Evolutionary conservation across 64 coral and sea anemone genomes (phyloP).

Genomic region (Astreopora myriophthalma): DNA sequence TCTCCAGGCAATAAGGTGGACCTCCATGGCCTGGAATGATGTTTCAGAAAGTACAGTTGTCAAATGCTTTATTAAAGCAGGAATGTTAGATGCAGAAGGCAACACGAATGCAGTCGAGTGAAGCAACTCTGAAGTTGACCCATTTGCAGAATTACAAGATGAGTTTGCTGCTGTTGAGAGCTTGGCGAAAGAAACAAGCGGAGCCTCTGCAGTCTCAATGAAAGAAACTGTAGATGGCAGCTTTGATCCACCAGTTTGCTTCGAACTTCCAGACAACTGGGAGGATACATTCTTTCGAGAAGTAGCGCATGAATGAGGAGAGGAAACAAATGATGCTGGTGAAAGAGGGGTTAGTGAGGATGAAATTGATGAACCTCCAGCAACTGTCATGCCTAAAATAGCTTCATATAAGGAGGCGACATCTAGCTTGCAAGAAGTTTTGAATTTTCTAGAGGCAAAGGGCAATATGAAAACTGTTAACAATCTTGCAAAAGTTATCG

Average conservation of each 20-base stretch:
- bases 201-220: background rate
- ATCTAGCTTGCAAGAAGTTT: constrained; percentile 22
- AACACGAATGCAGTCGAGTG: constrained; percentile 10
- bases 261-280: background rate
- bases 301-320: background rate
- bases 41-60: background rate
- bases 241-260: constrained; percentile 21
- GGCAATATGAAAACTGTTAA: background rate
- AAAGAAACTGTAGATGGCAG: constrained; percentile 8
- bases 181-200: constrained; percentile 32
- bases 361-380: background rate
- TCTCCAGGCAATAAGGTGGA: background rate
- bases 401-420: background rate
- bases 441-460: constrained; percentile 23
- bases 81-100: background rate
- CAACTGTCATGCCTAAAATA: background rate
- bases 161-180: background rate
- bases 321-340: background rate
- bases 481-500: background rate
- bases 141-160: background rate
- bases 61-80: constrained; percentile 3
- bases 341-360: background rate
- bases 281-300: constrained; percentile 9
- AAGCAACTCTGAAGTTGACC: background rate
- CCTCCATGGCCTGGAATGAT: background rate